A percentile compares a stretch with the other conserved stretches of the same genome.
phyloP scores from a whole-genome alignment of 2,888 invertebrate species.

The Apoderus coryli region DNA sequence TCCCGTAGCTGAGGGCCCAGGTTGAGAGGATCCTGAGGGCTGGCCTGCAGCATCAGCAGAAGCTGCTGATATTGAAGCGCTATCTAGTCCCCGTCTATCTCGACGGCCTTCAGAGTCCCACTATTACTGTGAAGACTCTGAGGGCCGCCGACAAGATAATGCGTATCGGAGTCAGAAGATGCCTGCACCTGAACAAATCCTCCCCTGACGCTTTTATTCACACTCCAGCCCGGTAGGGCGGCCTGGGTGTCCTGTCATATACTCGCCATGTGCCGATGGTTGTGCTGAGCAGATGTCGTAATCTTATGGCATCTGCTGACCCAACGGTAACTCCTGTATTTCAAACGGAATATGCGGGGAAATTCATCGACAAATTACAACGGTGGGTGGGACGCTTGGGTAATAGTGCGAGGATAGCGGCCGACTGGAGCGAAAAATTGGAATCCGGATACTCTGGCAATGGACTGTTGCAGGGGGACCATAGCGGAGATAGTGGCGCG shows the following conservation, averaged over 20 bases:
- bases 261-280: slow-evolving; percentile 1
- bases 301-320: too few relatives aligned
- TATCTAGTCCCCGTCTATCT: background rate
- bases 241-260: slow-evolving; percentile 9
- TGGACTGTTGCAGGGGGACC: slow-evolving; percentile 8
- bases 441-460: slow-evolving; percentile 14
- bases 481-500: background rate
- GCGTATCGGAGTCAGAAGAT: slow-evolving; percentile 13
- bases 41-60: too few relatives aligned
- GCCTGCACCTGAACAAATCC: slow-evolving; percentile 37
- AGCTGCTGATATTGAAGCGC: too few relatives aligned
- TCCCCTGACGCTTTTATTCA: slow-evolving; percentile 22
- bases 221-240: slow-evolving; percentile 15
- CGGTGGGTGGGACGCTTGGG: too few relatives aligned
- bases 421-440: slow-evolving; percentile 11
- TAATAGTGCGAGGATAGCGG: background rate
- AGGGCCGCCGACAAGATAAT: slow-evolving; percentile 7
- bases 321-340: too few relatives aligned
- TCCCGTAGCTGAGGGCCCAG: background rate
- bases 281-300: background rate
- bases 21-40: too few relatives aligned
- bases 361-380: too few relatives aligned
- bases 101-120: slow-evolving; percentile 7
- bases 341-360: too few relatives aligned
- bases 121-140: slow-evolving; percentile 9